Percentiles rank a stretch among this genome's conserved stretches.
Conservation (phyloP, 2,113 vertebrate species). For the Danio rerio region DNA sequence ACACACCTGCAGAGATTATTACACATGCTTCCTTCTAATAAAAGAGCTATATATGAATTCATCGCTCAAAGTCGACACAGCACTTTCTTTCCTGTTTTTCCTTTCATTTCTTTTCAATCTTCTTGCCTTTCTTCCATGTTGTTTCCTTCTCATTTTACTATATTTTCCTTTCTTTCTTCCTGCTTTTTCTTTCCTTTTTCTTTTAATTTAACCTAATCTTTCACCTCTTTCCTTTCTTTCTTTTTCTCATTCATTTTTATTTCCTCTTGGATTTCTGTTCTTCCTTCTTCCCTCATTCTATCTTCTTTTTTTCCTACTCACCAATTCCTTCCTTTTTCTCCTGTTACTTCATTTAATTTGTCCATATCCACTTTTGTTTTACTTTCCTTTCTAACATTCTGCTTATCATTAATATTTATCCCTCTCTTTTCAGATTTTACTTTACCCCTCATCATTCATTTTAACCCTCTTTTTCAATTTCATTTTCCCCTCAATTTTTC, state of each 20-base stretch:
- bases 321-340: no score
- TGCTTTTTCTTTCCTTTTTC: not conserved
- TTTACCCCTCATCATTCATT: no score
- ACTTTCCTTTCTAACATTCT: no score
- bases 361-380: no score
- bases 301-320: no score
- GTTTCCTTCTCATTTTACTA: not conserved
- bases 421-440: no score
- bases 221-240: not conserved
- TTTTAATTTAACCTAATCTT: not conserved
- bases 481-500: no score
- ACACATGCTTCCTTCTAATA: slow-evolving; percentile 38
- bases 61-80: slow-evolving; percentile 31
- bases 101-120: not conserved
- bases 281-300: not conserved
- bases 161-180: not conserved
- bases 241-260: not conserved
- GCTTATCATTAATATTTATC: no score
- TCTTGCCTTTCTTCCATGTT: not conserved
- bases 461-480: not conserved
- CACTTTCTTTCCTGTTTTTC: not conserved
- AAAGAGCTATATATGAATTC: slow-evolving; percentile 31
- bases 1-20: slow-evolving; percentile 43
- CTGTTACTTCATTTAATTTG: not conserved
- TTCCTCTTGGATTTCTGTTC: not conserved